Evolutionary conservation across 2,888 invertebrate species (phyloP).

Genomic region (Stenolophus ochropezus): DNA sequence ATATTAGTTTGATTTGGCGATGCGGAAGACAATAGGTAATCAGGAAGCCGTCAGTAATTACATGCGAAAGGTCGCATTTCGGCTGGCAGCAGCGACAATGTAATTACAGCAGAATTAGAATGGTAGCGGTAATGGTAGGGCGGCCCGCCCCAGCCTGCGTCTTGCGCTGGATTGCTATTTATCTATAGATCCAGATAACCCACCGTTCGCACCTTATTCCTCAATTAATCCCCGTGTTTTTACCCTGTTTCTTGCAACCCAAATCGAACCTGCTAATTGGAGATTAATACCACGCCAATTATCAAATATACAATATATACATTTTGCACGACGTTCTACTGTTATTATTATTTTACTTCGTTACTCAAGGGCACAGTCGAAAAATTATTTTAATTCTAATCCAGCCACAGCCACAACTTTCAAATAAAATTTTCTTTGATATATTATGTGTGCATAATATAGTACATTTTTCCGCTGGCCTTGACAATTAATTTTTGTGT

Average conservation of each 20-base stretch:
- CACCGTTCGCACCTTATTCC: constrained; percentile 46
- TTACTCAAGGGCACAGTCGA: no score
- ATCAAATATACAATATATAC: no score
- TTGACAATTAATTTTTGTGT: no score
- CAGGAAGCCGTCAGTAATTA: constrained; percentile 66
- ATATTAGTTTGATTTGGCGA: neutral
- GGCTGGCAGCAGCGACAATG: constrained; percentile 69
- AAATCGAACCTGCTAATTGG: neutral
- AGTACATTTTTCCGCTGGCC: no score
- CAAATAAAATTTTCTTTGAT: no score
- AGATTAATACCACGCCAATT: no score
- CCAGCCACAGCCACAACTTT: no score
- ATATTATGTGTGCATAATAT: no score
- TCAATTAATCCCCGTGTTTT: constrained; percentile 45
- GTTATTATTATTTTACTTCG: no score
- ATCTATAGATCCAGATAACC: constrained; percentile 57
- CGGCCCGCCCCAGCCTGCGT: constrained; percentile 16
- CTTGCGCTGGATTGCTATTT: constrained; percentile 36
- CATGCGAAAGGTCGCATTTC: constrained; percentile 71
- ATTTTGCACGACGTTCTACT: no score
- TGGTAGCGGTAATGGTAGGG: constrained; percentile 65
- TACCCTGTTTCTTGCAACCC: neutral
- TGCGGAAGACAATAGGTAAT: neutral
- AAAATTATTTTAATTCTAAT: no score
- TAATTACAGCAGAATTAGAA: constrained; percentile 72